Percentiles rank a stretch among this genome's conserved stretches.
Evolutionary conservation across 2,113 vertebrate species (phyloP).

Genomic region (Epinephelus moara): DNA sequence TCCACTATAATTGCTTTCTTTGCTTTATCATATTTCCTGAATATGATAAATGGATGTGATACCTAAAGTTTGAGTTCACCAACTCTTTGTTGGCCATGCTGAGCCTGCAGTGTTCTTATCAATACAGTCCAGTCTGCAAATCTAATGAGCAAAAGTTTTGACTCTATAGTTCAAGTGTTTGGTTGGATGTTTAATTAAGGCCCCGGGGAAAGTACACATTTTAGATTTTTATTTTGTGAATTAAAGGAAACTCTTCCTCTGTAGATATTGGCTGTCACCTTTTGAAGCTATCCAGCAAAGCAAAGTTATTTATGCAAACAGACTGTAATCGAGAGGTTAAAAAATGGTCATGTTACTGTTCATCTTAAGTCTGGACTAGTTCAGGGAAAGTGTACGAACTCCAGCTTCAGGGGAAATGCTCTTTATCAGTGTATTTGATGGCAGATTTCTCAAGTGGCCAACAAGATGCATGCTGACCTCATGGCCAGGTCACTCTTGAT

Average conservation of each 20-base stretch:
- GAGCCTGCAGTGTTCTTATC: constrained; percentile 43
- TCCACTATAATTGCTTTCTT: neutral
- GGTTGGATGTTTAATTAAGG: constrained; percentile 40
- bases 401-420: neutral
- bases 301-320: constrained; percentile 24
- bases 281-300: neutral
- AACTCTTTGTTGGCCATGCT: constrained; percentile 29
- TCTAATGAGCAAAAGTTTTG: constrained; percentile 40
- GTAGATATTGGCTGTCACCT: neutral
- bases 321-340: constrained; percentile 12
- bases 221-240: constrained; percentile 15
- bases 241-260: neutral
- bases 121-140: constrained; percentile 37
- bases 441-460: neutral
- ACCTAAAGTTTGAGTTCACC: constrained; percentile 32
- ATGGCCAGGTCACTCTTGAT: no score
- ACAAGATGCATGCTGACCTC: no score
- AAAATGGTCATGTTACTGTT: constrained; percentile 10
- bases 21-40: constrained; percentile 15
- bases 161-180: constrained; percentile 27
- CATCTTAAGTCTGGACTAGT: constrained; percentile 14
- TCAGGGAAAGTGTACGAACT: neutral
- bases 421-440: neutral
- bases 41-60: constrained; percentile 33
- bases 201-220: constrained; percentile 13